Base-by-base conservation (phyloP, 2,797 vertebrate species). In the Limosa lapponica region DNA sequence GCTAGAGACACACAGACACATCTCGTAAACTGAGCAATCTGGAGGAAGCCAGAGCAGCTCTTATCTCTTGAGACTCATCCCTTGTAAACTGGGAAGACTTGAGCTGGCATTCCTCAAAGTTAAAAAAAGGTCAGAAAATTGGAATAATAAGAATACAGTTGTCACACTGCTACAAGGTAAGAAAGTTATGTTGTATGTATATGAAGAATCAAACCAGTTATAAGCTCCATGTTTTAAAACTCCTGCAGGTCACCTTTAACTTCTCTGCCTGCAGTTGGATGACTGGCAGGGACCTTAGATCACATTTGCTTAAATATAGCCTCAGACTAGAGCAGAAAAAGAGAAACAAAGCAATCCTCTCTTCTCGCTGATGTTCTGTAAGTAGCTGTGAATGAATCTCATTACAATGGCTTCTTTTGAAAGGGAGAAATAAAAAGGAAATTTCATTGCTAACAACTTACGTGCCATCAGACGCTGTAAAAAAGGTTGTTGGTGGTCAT, bases 401-500 rank as follows among this genome's bases (percentile, higher is more conserved):
- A 17, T 95, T 96, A 90, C 62, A 81, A 79, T 44, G 58, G 48
- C 61, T 87, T 59, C 65, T 95, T 92, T 90, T 89, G 59, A 95
- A 93, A 93, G 70, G 71, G 51, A 90, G 86, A 91, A 92, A 90
- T 90, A 94, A 82, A 92, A 78, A 94, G 89, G 77, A 87, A 92
- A 92, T 93, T 84, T 95, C 83, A 69, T 80, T 80, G 86, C 94
- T 89, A 90, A 87, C 93, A 70, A 85, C 57, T 90, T 91, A 52
- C 1, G 49, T 95, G 89, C 83, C 91, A 82, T 70, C 81, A 95
- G 73, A 55, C 3, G 6, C 91, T 69, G 44, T 96, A 90, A 94
- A 95, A 91, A 91, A 93, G 86, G 89, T 95, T 82, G 86, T 18
- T 91, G 95, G 12, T 97, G 97, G 97, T 95, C 96, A 95, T 59